Base-by-base conservation (phyloP, 1,140 invertebrate genomes). In the Cydia strobilella region DNA sequence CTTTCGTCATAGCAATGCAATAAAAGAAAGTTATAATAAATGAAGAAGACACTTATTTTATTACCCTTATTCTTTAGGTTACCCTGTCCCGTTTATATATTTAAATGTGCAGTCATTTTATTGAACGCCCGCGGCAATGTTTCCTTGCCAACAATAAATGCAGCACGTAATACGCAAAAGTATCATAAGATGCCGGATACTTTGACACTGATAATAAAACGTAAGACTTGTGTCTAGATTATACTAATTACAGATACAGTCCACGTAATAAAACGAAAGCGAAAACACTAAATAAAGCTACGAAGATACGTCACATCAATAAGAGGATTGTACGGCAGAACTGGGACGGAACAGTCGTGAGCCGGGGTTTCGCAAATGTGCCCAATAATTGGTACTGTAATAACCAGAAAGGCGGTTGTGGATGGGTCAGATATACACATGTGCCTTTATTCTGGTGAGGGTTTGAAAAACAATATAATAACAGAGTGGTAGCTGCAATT, bases 301-400 rank as follows among this genome's bases (percentile, higher is more conserved):
- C 27, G 62, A 18, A 66, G 63, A 69, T 35, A 69, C 65, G 65
- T 69, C 65, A 69, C 27, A 39, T 15, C 65, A 39, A 69, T 66
- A 25, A 35, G 63, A n/a, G 63, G 65, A 69, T 69, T 69, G 65
- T 69, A 39, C 65, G 7, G 31, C 78, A 74, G 77, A 84, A 82
- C 77, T 80, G 76, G 80, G 77, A 45, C 74, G 81, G 78, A 84
- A 84, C 80, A 80, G 73, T 84, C 82, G 82, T 82, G 79, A 79
- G 71, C 23, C 72, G 76, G 72, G 79, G 72, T 39, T 59, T 75
- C 62, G 74, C 76, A 75, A 77, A 79, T 74, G 71, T 59, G 71
- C 51, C 73, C 69, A 82, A 79, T 74, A 15, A 71, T 59, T 72
- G 73, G 54, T 23, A 59, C 54, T 6, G 12, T 62, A 71, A 65